phyloP scores from a whole-genome alignment of 2,113 vertebrate genomes.

The Agelaius tricolor region DNA sequence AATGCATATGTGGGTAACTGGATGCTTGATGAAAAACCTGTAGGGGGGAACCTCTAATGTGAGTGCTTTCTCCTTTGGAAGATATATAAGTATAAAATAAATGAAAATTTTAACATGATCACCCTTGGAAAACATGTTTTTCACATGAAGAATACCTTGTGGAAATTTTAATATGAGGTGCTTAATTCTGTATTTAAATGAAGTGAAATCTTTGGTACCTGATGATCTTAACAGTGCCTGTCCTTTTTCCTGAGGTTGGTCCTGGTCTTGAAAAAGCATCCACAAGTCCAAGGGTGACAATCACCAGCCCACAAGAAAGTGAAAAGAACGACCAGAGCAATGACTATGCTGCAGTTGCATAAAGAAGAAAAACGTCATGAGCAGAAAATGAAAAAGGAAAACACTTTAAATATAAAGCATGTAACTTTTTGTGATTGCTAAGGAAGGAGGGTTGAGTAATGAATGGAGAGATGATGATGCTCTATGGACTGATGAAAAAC shows the following conservation, averaged over 20 bases:
- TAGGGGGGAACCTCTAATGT: background rate
- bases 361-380: background rate
- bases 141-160: background rate
- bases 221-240: background rate
- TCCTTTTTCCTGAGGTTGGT: slow-evolving; percentile 55
- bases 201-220: background rate
- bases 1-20: background rate
- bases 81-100: background rate
- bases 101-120: background rate
- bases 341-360: slow-evolving; percentile 67
- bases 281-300: slow-evolving; percentile 71
- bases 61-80: background rate
- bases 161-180: background rate
- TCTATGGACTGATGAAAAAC: background rate
- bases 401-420: slow-evolving; percentile 25
- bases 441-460: background rate
- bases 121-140: background rate
- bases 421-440: background rate
- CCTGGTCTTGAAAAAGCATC: slow-evolving; percentile 29
- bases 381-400: slow-evolving; percentile 13
- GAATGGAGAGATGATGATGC: background rate
- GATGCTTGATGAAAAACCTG: background rate
- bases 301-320: slow-evolving; percentile 76
- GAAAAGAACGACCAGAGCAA: slow-evolving; percentile 65
- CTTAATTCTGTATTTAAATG: background rate